These are phyloP conservation scores for Sciaenops ocellatus DNA, from an alignment of 2,797 vertebrate genomes.

Conservation along the genomic window DNA sequence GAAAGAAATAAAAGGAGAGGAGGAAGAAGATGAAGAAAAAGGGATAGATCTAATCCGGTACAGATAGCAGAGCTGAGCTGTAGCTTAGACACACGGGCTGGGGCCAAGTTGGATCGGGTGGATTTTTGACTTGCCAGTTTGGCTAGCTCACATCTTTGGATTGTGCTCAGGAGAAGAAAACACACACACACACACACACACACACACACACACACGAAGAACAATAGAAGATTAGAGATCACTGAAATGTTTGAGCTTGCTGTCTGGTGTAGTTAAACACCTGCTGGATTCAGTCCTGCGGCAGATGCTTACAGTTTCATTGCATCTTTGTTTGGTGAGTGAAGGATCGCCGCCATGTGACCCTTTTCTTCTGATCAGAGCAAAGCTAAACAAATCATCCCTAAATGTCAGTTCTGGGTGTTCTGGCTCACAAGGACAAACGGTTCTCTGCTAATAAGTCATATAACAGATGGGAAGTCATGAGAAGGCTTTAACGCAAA, in stretches of 20 bases:
- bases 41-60: conserved; percentile 34
- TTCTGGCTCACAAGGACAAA: conserved; percentile 56
- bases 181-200: neutral
- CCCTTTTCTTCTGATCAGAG: conserved; percentile 66
- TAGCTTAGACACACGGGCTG: conserved; percentile 32
- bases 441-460: conserved; percentile 55
- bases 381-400: conserved; percentile 69
- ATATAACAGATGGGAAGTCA: conserved; percentile 57
- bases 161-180: conserved; percentile 17
- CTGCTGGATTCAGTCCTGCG: conserved; percentile 59
- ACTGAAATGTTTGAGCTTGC: conserved; percentile 59
- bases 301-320: conserved; percentile 60
- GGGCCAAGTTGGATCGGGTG: conserved; percentile 42
- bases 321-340: conserved; percentile 58
- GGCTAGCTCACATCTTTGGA: conserved; percentile 43
- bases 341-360: conserved; percentile 62
- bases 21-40: conserved; percentile 16
- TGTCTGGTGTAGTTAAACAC: conserved; percentile 65
- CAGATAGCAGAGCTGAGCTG: conserved; percentile 46
- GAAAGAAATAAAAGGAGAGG: conserved; percentile 7
- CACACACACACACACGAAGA: conserved; percentile 19
- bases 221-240: conserved; percentile 50
- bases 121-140: conserved; percentile 48
- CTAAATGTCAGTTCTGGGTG: conserved; percentile 61
- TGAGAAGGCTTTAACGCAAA: neutral